Evolutionary conservation across 2,888 invertebrate species (phyloP), one percentile per base, ranked within the genome.

Genomic region (Rugalucina vietnamica): DNA sequence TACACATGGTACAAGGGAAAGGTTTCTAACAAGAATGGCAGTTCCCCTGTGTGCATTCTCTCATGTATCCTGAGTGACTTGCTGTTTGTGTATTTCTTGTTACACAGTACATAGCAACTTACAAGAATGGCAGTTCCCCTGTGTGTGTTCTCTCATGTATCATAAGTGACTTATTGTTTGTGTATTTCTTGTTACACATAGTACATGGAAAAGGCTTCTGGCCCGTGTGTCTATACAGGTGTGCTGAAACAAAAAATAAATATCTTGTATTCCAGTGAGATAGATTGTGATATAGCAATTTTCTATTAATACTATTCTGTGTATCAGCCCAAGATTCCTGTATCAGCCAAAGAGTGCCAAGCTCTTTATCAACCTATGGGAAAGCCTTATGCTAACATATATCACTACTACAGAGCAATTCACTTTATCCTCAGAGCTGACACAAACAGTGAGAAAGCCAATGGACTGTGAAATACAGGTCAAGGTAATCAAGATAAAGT

Each of bases 141-240:
- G 94, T 94, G 78, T 95, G 95, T 54, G 91, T 88, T 65, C 95
- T 89, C 78, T 91, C 89, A 77, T 94, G 94, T 70, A 94, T 93
- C 29, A 93, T 92, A 36, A 93, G 91, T 49, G 93, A 92, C 76
- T 93, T 93, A 89, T 93, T 93, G 86, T 93, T 94, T 39, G 93
- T 92, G 87, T 93, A 94, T 50, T 90, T 91, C 90, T 94, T 94
- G 39, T 88, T 83, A 88, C 95, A 95, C 73, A 91, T 89, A 27
- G 91, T 91, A 87, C 95, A 95, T 21, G 91, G 87, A 83, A 94
- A 95, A 4, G 95, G 95, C 86, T 99, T 99, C 94, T 98, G 98
- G 0, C 98, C 97, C 0, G 99, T 99, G 95, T 99, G 99, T 1
- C 99, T 98, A 0, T 99, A 99, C 98, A 99, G 98, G 95, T 99